Evolutionary conservation across 2,113 vertebrate genomes (phyloP), one percentile per base, ranked within the genome.

Genomic region (Notechis scutatus): DNA sequence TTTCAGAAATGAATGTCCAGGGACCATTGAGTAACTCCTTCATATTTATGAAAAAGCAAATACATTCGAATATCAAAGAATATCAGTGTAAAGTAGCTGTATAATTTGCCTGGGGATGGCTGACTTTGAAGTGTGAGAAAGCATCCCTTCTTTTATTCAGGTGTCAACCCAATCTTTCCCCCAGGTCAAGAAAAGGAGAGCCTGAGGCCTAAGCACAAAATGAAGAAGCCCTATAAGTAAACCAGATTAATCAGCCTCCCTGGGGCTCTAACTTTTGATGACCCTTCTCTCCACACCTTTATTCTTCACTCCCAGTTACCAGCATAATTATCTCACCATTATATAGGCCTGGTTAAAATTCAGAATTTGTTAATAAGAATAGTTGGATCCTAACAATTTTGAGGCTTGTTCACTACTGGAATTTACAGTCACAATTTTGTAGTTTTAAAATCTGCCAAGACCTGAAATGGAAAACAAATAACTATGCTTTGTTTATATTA

Each of bases 141-240:
- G n/a, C 69, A 91, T 12, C 26, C 42, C 9, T 59, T 57, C 42
- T 87, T 91, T 87, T 59, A 57, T 86, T 69, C 92, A 56, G 34
- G 61, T 81, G 34, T 57, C 74, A 61, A 3, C 34, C 45, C 86
- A 64, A 64, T 87, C 56, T 85, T 47, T 89, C 86, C 61, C 61
- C n/a, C 52, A 56, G 39, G 64, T 59, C 29, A 85, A 42, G 29
- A 50, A 85, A 61, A 90, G 55, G 42, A 85, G 39, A 85, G 69
- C 55, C 74, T 59, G 39, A 92, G 69, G 88, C 54, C 92, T 90
- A 85, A 90, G 11, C 54, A 45, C 56, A 92, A 47, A 85, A 57
- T 85, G 91, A 92, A 87, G 88, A 92, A 61, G 89, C 56, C 24
- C 21, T 39, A 56, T 92, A 88, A 88, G 85, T 61, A 92, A 92